Base-by-base conservation (phyloP, 1,140 invertebrate genomes). In the Anoplolepis gracilipes region DNA sequence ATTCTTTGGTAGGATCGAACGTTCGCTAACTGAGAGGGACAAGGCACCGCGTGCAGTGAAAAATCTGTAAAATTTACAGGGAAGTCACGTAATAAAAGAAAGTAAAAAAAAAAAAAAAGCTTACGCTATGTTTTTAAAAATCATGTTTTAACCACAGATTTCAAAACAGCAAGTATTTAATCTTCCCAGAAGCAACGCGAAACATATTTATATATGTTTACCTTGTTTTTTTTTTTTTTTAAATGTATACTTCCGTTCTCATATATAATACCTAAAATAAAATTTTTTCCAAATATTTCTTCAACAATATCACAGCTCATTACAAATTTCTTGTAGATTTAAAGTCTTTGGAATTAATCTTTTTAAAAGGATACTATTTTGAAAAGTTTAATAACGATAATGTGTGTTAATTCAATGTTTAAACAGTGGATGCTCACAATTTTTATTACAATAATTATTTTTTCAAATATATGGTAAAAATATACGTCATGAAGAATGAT, bases 381-480 rank as follows among this genome's bases (percentile, higher is more conserved):
- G 2, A 39, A 36, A 6, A 42, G 1, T 64, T 49, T 16, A 64
- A 61, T 22, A 13, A 7, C 57, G 3, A 25, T 30, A 42, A 1
- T 4, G 10, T 28, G 8, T 25, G 19, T 61, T 42, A 1, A 46
- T 49, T 64, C 28, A 46, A 42, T n/a, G 7, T 77, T 76, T 57
- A 46, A 76, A 76, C 25, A 10, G 42, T 30, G 16, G 10, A 30
- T 6, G 19, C 28, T 53, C 33, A 59, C 25, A 11, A 78, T 46
- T 77, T 46, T 49, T 19, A 46, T 76, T 57, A 36, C 4, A 55
- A 57, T 57, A 61, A 36, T 65, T 65, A 65, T 33, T 49, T 33
- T 42, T 36, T 49, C 4, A 11, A 36, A 46, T 0, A 0, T 2
- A 39, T n/a, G 10, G 13, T 39, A 28, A 25, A 65, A 65, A 78